Evolutionary conservation across 2,113 vertebrate genomes (phyloP), one percentile per base, ranked within the genome.

Genomic region (Damaliscus lunatus): DNA sequence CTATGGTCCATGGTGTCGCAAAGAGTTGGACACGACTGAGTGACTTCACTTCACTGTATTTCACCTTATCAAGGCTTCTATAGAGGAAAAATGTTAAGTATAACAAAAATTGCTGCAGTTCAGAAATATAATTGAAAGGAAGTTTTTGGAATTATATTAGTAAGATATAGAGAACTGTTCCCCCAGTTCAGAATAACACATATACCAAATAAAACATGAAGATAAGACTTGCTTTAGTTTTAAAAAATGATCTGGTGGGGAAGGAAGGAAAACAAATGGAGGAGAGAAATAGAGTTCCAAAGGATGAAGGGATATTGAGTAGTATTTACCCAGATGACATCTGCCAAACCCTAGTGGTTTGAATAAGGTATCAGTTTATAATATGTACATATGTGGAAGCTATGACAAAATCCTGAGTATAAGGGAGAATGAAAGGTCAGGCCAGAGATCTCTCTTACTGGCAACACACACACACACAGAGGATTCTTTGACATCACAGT

Each of bases 151-250:
- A 95, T 93, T 95, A 93, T 52, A 5, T 46, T 84, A 97, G 43
- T 29, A 93, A 96, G 21, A 82, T 85, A 33, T 40, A 52, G n/a
- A 59, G 33, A 91, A 55, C 4, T 12, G 31, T 95, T 43, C 8
- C 95, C 17, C 33, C 10, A 90, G 27, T 78, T 67, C 40, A 82
- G 21, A 92, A 90, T 40, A 92, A 7, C 25, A 84, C 87, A 93
- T 64, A 12, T 77, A 59, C 55, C 74, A 67, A 96, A 86, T 90
- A 88, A 94, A 97, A 93, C 27, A 52, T 93, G n/a, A 96, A 60
- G 15, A 21, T 59, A 94, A 91, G 12, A 83, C 21, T 46, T 67
- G 11, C 3, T 95, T 57, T 97, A 94, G 17, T 71, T 98, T 92
- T 80, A 93, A 96, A 80, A 43, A 57, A 43, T 96, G 23, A 57